A percentile compares a stretch with the other conserved stretches of the same genome.
Conservation (phyloP, 2,797 vertebrate genomes). For the Carduelis carduelis region DNA sequence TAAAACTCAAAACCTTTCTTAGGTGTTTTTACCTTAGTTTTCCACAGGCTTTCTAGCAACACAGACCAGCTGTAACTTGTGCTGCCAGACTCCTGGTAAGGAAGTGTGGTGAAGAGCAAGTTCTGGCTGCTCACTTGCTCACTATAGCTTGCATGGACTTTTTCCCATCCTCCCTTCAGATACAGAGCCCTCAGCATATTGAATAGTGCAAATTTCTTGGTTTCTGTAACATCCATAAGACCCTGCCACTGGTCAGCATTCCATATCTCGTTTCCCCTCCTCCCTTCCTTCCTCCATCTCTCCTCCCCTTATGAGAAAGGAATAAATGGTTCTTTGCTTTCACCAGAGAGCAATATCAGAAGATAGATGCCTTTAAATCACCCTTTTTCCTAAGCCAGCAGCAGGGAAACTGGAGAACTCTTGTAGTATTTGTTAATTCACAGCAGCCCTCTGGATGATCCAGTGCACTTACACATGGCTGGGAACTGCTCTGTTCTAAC, state of each 20-base stretch:
- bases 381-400: not conserved
- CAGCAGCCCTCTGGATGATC: not conserved
- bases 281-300: rapidly evolving
- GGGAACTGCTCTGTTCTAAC: not conserved
- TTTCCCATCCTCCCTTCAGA: not conserved
- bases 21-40: not conserved
- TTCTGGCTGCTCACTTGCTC: not conserved
- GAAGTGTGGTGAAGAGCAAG: not conserved
- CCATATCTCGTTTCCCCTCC: rapidly evolving
- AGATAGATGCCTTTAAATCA: not conserved
- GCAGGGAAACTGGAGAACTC: not conserved
- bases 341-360: not conserved
- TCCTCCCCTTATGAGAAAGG: not conserved
- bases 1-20: not conserved
- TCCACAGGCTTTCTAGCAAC: not conserved
- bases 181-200: not conserved
- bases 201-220: not conserved
- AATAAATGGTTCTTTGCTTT: not conserved
- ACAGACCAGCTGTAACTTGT: not conserved
- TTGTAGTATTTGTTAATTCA: not conserved
- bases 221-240: not conserved
- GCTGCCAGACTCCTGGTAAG: not conserved
- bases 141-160: not conserved
- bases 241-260: not conserved
- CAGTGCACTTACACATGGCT: not conserved